Conservation (phyloP, 2,888 invertebrate species). For the Spicauda simplicius region DNA sequence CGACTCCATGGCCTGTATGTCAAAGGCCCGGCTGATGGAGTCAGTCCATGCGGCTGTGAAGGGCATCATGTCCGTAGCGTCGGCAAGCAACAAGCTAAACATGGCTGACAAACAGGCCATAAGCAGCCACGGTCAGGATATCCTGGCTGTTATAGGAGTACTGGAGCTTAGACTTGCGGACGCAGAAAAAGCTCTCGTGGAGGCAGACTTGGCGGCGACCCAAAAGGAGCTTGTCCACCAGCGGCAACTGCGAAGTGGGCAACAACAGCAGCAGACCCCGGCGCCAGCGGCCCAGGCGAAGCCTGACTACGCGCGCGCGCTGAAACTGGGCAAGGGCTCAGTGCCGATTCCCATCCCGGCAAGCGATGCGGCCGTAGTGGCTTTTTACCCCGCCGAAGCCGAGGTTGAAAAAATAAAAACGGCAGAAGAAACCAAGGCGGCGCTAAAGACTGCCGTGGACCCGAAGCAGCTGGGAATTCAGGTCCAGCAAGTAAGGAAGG, state of each 20-base stretch:
- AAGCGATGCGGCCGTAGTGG: not conserved
- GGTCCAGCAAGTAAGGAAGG: not conserved
- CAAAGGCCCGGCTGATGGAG: not conserved
- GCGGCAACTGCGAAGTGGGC: too few relatives aligned
- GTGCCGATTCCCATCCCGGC: not conserved
- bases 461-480: not conserved
- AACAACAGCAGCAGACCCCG: too few relatives aligned
- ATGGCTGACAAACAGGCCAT: not conserved
- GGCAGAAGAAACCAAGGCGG: constrained; percentile 6
- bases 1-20: not conserved
- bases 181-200: too few relatives aligned
- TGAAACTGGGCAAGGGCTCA: not conserved
- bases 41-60: not conserved
- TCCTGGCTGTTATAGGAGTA: too few relatives aligned
- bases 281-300: not conserved
- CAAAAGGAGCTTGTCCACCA: too few relatives aligned
- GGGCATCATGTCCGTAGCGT: not conserved
- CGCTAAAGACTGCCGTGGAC: not conserved
- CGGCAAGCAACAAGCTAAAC: not conserved
- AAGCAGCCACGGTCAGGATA: too few relatives aligned
- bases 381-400: constrained; percentile 6
- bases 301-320: not conserved
- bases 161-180: too few relatives aligned
- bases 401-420: not conserved
- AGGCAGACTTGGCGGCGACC: too few relatives aligned